These are phyloP conservation scores for Glossophaga mutica DNA, from an alignment of 2,797 vertebrate species.

Conservation along the genomic window DNA sequence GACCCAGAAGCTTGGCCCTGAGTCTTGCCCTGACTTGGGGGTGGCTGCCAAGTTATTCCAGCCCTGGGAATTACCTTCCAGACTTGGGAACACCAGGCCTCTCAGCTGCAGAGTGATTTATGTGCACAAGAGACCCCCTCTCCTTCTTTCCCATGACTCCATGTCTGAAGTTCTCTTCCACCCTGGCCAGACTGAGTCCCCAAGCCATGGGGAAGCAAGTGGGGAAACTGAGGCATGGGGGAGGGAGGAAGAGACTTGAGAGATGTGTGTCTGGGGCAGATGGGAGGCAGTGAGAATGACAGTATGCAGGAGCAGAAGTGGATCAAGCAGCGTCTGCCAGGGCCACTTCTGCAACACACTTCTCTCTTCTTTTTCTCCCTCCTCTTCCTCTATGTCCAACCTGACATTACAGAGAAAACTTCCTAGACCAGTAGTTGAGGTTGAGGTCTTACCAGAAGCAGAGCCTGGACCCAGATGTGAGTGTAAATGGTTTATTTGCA, in stretches of 20 bases:
- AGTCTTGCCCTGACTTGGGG: neutral
- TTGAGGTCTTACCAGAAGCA: neutral
- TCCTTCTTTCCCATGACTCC: slow-evolving; percentile 43
- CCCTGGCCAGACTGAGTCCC: neutral
- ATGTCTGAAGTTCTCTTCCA: neutral
- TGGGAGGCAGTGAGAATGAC: neutral
- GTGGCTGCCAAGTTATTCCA: slow-evolving; percentile 58
- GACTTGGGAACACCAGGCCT: slow-evolving; percentile 1
- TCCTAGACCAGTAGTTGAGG: neutral
- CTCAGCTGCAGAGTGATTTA: slow-evolving; percentile 25
- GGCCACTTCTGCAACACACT: neutral
- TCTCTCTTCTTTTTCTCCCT: neutral
- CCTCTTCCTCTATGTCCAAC: neutral
- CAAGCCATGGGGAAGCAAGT: neutral
- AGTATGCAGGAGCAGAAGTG: neutral
- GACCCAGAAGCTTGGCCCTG: slow-evolving; percentile 23
- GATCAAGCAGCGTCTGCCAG: neutral
- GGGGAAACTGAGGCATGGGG: neutral
- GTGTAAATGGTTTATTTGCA: neutral
- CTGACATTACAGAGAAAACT: neutral
- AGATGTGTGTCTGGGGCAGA: neutral
- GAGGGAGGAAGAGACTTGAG: neutral
- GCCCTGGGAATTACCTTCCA: slow-evolving; percentile 59
- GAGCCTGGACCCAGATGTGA: neutral
- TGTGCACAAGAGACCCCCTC: neutral